These are phyloP conservation scores for Chloropsis hardwickii DNA, from an alignment of 2,113 vertebrate species.

Conservation along the genomic window DNA sequence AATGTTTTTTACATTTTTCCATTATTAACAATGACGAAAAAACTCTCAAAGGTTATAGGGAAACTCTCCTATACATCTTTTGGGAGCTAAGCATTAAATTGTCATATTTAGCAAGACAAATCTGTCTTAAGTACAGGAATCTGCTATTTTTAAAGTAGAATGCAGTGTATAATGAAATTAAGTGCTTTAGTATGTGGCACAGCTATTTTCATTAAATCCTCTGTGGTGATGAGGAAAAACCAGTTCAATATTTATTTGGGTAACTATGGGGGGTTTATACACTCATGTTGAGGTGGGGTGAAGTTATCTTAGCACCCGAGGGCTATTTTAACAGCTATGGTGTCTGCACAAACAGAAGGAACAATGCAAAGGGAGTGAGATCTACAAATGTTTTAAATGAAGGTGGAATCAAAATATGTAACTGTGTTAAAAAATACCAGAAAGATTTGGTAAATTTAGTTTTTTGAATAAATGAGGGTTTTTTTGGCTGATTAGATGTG, in stretches of 20 bases:
- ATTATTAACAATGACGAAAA: not conserved
- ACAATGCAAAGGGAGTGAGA: not conserved
- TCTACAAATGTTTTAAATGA: not conserved
- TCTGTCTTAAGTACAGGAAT: not conserved
- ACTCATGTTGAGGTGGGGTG: not conserved
- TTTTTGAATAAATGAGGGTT: accelerated
- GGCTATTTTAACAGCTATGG: not conserved
- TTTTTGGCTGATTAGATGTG: not conserved
- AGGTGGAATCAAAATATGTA: not conserved
- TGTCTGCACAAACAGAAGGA: not conserved
- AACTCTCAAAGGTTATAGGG: not conserved
- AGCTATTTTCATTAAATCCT: not conserved
- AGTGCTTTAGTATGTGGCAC: not conserved
- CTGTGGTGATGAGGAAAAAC: not conserved
- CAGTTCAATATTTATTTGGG: not conserved
- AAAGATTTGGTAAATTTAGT: not conserved
- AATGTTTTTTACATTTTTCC: not conserved
- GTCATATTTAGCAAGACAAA: not conserved
- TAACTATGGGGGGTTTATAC: not conserved
- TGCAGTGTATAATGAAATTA: not conserved
- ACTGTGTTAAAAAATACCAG: not conserved
- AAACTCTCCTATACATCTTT: not conserved
- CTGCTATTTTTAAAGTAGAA: not conserved
- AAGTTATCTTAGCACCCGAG: not conserved
- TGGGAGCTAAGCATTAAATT: not conserved